These are phyloP conservation scores for Microcebus tavaratra DNA, from an alignment of 2,113 vertebrate genomes.

Conservation along the genomic window DNA sequence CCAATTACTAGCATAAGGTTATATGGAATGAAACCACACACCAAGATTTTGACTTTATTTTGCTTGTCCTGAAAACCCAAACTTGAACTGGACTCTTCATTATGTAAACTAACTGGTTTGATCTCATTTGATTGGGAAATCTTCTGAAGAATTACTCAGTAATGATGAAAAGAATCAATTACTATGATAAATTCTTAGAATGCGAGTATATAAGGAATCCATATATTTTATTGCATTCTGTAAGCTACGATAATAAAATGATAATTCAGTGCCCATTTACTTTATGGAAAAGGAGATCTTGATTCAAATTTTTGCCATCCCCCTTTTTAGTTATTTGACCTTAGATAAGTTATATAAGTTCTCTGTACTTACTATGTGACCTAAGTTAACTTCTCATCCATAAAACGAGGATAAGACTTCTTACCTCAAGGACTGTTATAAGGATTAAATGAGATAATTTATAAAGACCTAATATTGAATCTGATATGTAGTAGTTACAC, in stretches of 20 bases:
- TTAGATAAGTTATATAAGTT: neutral
- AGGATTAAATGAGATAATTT: conserved; percentile 3
- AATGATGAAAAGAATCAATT: neutral
- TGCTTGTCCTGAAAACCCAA: neutral
- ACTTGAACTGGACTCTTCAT: neutral
- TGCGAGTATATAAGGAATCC: neutral
- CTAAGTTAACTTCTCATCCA: neutral
- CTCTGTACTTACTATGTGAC: neutral
- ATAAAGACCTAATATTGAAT: neutral
- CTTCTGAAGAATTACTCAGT: neutral
- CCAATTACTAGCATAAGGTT: neutral
- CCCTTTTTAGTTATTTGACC: neutral
- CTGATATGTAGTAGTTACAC: neutral
- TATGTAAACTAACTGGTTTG: neutral
- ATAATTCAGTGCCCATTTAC: neutral
- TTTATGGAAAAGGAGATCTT: neutral
- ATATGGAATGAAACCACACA: neutral
- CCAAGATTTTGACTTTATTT: neutral
- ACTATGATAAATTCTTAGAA: neutral
- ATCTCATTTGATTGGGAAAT: conserved; percentile 27
- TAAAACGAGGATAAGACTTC: conserved; percentile 5
- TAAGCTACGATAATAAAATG: neutral
- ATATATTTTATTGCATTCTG: neutral
- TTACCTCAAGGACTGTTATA: neutral
- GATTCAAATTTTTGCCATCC: neutral